phyloP scores from a whole-genome alignment of 2,888 invertebrate genomes.

The Ypsolopha scabrella region DNA sequence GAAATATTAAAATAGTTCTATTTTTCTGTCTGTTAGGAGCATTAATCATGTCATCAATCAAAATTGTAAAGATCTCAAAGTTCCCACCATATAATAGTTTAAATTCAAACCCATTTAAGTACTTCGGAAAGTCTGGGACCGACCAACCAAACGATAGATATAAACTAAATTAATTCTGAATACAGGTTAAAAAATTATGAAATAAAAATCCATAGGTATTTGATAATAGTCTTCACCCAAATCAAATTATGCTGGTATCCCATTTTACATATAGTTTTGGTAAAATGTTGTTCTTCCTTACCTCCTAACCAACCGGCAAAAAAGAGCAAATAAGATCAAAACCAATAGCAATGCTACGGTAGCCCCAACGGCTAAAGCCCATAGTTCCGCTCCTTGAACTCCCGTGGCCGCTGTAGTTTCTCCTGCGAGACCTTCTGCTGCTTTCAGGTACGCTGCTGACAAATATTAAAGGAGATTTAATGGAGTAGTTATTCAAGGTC shows the following conservation, averaged over 20 bases:
- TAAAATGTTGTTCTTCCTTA: slow-evolving; percentile 15
- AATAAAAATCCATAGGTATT: no score
- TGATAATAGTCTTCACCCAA: no score
- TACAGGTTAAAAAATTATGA: no score
- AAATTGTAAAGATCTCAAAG: not conserved
- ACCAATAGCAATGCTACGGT: slow-evolving; percentile 71
- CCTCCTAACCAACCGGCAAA: slow-evolving; percentile 52
- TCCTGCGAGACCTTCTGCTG: slow-evolving; percentile 71
- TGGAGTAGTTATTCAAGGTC: no score
- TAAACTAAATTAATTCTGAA: no score
- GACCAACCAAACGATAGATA: no score
- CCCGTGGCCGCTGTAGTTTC: slow-evolving; percentile 45
- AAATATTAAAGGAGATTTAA: not conserved
- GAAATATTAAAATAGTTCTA: no score
- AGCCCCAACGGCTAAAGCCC: slow-evolving; percentile 75
- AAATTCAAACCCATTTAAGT: no score
- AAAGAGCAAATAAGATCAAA: slow-evolving; percentile 63
- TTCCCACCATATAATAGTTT: no score
- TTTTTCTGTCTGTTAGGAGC: not conserved
- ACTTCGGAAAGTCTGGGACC: no score
- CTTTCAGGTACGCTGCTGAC: slow-evolving; percentile 76
- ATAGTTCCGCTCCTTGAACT: slow-evolving; percentile 53
- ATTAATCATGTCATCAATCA: not conserved
- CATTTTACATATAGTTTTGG: not conserved
- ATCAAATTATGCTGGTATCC: not conserved